These are phyloP conservation scores for Lagopus muta DNA, from an alignment of 2,113 vertebrate genomes.

Conservation along the genomic window DNA sequence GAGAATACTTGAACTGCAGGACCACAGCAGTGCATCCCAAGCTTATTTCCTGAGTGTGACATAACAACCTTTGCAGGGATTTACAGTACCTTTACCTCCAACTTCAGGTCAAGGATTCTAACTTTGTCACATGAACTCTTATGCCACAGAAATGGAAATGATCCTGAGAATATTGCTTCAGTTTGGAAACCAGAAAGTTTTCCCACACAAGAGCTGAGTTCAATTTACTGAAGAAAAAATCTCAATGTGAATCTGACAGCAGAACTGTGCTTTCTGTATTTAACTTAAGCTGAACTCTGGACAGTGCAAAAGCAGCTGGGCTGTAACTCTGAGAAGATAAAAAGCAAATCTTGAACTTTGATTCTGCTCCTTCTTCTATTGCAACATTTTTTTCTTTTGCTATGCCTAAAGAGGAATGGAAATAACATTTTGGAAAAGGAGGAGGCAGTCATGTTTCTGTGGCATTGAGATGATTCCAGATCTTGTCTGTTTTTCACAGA, in stretches of 20 bases:
- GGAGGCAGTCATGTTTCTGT: background rate
- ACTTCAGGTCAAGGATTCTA: background rate
- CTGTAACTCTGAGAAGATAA: background rate
- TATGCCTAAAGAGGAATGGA: conserved; percentile 7
- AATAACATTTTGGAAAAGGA: conserved; percentile 18
- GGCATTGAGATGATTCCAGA: conserved; percentile 30
- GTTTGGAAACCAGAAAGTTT: background rate
- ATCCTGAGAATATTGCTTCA: background rate
- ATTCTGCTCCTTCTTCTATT: background rate
- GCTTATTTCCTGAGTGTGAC: background rate
- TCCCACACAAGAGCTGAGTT: background rate
- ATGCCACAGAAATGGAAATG: background rate
- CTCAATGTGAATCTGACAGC: background rate
- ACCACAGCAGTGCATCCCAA: background rate
- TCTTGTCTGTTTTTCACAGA: conserved; percentile 11
- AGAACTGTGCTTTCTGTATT: background rate
- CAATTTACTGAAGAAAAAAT: background rate
- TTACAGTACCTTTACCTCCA: background rate
- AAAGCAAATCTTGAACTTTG: conserved; percentile 22
- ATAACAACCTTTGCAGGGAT: background rate
- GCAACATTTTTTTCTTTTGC: background rate
- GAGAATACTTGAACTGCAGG: background rate
- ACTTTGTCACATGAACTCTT: background rate
- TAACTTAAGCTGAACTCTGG: background rate
- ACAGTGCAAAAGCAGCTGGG: background rate